A percentile compares a stretch with the other conserved stretches of the same genome.
Evolutionary conservation across 2,888 invertebrate genomes (phyloP).

Genomic region (Campoplex capitator): DNA sequence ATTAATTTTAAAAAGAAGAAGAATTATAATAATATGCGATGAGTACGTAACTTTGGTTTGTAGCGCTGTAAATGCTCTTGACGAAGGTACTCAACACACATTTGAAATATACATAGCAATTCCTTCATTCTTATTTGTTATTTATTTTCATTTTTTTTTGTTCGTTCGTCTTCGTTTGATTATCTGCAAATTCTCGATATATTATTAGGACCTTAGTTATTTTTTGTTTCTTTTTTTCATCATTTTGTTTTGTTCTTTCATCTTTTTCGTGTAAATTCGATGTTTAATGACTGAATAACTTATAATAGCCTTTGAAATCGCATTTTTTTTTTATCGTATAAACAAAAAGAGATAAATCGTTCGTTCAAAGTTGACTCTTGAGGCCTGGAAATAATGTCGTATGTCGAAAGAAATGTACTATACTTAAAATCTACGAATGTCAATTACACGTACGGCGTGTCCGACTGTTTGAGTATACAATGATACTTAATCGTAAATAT

Average conservation of each 20-base stretch:
- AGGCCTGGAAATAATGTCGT: slow-evolving; percentile 54
- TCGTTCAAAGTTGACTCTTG: slow-evolving; percentile 39
- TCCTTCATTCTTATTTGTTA: slow-evolving; percentile 35
- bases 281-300: slow-evolving; percentile 64
- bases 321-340: slow-evolving; percentile 41
- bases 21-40: slow-evolving; percentile 74
- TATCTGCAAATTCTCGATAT: slow-evolving; percentile 66
- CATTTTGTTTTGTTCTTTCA: neutral
- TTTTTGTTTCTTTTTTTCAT: neutral
- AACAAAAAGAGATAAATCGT: slow-evolving; percentile 23
- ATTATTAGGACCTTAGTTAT: slow-evolving; percentile 59
- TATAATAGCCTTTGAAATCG: slow-evolving; percentile 61
- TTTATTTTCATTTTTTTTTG: slow-evolving; percentile 19
- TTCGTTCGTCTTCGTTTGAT: slow-evolving; percentile 54
- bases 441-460: slow-evolving; percentile 36
- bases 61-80: slow-evolving; percentile 76
- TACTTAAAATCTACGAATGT: slow-evolving; percentile 60
- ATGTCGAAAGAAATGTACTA: slow-evolving; percentile 62
- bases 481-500: slow-evolving; percentile 46
- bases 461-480: slow-evolving; percentile 16
- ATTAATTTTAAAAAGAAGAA: slow-evolving; percentile 23
- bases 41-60: slow-evolving; percentile 82
- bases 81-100: slow-evolving; percentile 61
- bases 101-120: slow-evolving; percentile 61
- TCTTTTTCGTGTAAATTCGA: slow-evolving; percentile 63